phyloP scores from a whole-genome alignment of 2,797 vertebrate genomes.

The Emys orbicularis region DNA sequence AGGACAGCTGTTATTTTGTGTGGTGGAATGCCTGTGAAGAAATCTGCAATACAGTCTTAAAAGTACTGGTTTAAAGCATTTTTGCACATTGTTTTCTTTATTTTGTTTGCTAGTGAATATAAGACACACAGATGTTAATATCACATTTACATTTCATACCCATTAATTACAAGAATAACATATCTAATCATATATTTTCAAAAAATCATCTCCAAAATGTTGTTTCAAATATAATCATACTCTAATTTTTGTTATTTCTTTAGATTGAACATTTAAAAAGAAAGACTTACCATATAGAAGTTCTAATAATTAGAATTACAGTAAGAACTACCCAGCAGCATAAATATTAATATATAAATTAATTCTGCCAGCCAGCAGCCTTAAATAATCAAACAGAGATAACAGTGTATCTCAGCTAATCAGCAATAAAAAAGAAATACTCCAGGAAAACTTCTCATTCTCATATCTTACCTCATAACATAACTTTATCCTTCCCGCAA shows the following conservation, averaged over 20 bases:
- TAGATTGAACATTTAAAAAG: not conserved
- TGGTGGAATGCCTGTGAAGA: not conserved
- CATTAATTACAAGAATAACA: not conserved
- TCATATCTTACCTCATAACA: not conserved
- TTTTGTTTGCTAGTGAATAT: not conserved
- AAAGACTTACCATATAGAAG: not conserved
- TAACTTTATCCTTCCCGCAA: not conserved
- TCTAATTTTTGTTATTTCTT: not conserved
- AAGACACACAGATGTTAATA: not conserved
- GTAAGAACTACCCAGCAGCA: not conserved
- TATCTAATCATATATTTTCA: not conserved
- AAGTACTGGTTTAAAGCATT: not conserved
- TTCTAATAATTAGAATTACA: not conserved
- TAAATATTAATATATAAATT: not conserved
- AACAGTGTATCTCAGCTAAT: not conserved
- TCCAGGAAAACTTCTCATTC: not conserved
- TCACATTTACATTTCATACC: not conserved
- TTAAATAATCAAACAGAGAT: not conserved
- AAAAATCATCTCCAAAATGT: not conserved
- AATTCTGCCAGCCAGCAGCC: fast-evolving
- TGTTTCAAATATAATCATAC: not conserved
- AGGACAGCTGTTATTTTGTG: not conserved
- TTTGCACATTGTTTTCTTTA: not conserved
- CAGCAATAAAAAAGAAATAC: not conserved
- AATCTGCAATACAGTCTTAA: not conserved